Evolutionary conservation across 2,797 vertebrate genomes (phyloP), one percentile per base, ranked within the genome.

Genomic region (Sphaeramia orbicularis): DNA sequence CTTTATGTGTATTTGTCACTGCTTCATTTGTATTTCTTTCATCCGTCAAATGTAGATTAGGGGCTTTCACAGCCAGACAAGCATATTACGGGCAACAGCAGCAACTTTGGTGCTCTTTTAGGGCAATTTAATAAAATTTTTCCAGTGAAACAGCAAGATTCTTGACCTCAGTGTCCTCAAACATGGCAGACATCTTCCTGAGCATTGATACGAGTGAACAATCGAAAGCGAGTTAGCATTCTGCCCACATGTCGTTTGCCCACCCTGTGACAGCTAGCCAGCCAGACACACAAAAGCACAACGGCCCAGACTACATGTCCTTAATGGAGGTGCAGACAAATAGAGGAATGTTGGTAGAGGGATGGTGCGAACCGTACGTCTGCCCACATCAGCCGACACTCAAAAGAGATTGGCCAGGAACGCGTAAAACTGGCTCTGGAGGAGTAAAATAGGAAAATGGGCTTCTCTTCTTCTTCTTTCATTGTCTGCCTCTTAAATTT

Each of bases 371-470:
- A 89, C 56, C 66, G 51, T 72, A 73, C 67, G 86, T 91, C 90
- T 90, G 85, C 74, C 81, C 86, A 78, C 83, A 90, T 88, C 85
- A 87, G 81, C 42, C 78, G 5, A 65, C 60, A 64, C 77, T 91
- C 78, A 87, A 89, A 77, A 89, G 86, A 88, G 88, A 88, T 80
- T 88, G 89, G 84, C 86, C 86, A 86, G 77, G 75, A 89, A 87
- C 69, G 82, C 87, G 84, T 90, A 88, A 88, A 91, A 43, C 76
- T 69, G 83, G 70, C 87, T 42, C 68, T 35, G 77, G 75, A 72
- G 81, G 88, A 85, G 83, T 76, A 45, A 85, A 89, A 86, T 47
- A 62, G 78, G 87, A 80, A 85, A 90, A 88, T 54, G 37, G 68
- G 71, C 58, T 87, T 85, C 85, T 81, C 81, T 72, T 83, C 69